Conservation (phyloP, 2,888 invertebrate genomes). For the Embidobia sp. region DNA sequence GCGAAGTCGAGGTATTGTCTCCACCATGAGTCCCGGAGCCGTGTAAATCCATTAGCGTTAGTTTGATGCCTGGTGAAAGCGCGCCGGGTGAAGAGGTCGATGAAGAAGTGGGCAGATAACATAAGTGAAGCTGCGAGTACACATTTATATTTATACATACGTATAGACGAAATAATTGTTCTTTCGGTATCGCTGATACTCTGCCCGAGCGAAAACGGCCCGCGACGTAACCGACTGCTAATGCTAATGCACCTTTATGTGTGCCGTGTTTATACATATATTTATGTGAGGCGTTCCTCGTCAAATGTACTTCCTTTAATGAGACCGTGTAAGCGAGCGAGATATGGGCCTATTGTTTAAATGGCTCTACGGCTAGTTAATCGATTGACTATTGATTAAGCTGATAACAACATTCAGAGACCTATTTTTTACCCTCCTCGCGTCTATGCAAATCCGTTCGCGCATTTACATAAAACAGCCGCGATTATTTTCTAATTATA, state of each 20-base stretch:
- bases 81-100: constrained; percentile 49
- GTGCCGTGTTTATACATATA: constrained; percentile 27
- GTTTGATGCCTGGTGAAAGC: constrained; percentile 62
- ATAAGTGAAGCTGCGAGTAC: constrained; percentile 31
- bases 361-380: constrained; percentile 9
- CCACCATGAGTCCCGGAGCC: constrained; percentile 48
- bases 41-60: constrained; percentile 70
- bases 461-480: too few species aligned
- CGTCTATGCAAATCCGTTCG: constrained; percentile 3
- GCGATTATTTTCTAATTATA: neutral
- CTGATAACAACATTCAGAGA: constrained; percentile 1
- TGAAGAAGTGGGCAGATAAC: constrained; percentile 46
- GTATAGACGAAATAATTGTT: constrained; percentile 39
- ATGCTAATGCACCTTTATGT: constrained; percentile 23
- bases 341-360: constrained; percentile 28
- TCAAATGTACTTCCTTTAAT: constrained; percentile 37
- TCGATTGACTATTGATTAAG: constrained; percentile 24
- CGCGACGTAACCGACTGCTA: neutral
- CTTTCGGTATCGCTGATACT: constrained; percentile 23
- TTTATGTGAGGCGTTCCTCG: constrained; percentile 36
- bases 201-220: constrained; percentile 25
- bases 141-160: constrained; percentile 35
- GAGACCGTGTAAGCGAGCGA: constrained; percentile 24
- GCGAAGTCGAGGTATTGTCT: constrained; percentile 35
- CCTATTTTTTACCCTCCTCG: neutral